A percentile compares a stretch with the other conserved stretches of the same genome.
phyloP scores from a whole-genome alignment of 2,113 vertebrate genomes.

The Lipotes vexillifer region DNA sequence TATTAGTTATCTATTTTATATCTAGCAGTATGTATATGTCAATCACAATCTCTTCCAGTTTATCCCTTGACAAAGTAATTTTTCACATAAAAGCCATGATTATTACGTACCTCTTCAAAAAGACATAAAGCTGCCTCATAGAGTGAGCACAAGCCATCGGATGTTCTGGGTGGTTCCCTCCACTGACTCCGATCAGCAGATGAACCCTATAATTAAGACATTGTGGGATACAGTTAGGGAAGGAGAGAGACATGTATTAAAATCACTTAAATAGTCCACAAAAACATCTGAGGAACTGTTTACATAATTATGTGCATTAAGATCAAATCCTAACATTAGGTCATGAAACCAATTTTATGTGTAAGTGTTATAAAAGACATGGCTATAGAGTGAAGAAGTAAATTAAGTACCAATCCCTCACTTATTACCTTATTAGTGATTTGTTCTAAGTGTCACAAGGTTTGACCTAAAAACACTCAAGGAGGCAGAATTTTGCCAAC shows the following conservation, averaged over 20 bases:
- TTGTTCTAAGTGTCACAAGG: not conserved
- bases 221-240: conserved; percentile 30
- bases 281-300: conserved; percentile 26
- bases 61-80: not conserved
- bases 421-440: not conserved
- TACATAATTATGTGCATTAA: not conserved
- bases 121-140: conserved; percentile 95
- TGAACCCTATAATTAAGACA: conserved; percentile 86
- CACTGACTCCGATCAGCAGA: conserved; percentile 96
- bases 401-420: not conserved
- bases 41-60: not conserved
- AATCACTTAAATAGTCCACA: not conserved
- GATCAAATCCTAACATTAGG: conserved; percentile 37
- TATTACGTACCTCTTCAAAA: conserved; percentile 91
- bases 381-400: not conserved
- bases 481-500: not conserved
- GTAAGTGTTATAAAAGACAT: not conserved
- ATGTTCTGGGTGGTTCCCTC: conserved; percentile 92
- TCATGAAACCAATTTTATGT: conserved; percentile 16
- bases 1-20: not conserved
- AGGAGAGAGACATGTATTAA: conserved; percentile 11
- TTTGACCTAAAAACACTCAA: not conserved
- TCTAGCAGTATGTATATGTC: not conserved
- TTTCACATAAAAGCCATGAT: conserved; percentile 23
- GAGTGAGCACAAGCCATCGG: conserved; percentile 93